Evolutionary conservation across 2,888 invertebrate genomes (phyloP).

Genomic region (Thereva nobilitata): DNA sequence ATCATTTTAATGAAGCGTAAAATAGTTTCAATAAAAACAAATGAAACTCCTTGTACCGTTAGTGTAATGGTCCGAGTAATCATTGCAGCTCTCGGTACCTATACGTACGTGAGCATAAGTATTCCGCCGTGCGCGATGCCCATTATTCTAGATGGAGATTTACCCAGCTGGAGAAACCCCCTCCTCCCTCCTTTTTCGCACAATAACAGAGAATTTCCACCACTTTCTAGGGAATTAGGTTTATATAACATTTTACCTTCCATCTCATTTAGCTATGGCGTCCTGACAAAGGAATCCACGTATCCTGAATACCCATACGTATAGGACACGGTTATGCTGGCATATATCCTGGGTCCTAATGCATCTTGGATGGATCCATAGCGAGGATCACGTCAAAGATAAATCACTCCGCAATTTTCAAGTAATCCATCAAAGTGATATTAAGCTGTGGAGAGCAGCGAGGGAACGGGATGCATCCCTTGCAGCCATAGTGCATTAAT

Average conservation of each 20-base stretch:
- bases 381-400: slow-evolving; percentile 23
- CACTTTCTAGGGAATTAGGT: too few relatives aligned
- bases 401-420: slow-evolving; percentile 26
- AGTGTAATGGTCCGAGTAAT: slow-evolving; percentile 22
- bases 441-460: background rate
- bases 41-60: slow-evolving; percentile 7
- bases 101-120: background rate
- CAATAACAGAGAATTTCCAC: too few relatives aligned
- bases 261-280: background rate
- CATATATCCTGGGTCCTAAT: slow-evolving; percentile 23
- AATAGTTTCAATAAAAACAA: slow-evolving; percentile 19
- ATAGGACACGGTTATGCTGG: slow-evolving; percentile 3
- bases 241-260: too few relatives aligned
- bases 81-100: background rate
- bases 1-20: background rate
- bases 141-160: background rate
- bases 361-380: slow-evolving; percentile 9
- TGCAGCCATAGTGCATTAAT: background rate
- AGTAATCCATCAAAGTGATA: slow-evolving; percentile 19
- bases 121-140: background rate
- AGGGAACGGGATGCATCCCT: background rate
- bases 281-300: background rate
- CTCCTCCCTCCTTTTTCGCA: too few relatives aligned
- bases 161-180: background rate
- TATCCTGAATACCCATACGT: slow-evolving; percentile 1